Evolutionary conservation across 2,113 vertebrate species (phyloP), one percentile per base, ranked within the genome.

Genomic region (Microcebus ravelobensis): DNA sequence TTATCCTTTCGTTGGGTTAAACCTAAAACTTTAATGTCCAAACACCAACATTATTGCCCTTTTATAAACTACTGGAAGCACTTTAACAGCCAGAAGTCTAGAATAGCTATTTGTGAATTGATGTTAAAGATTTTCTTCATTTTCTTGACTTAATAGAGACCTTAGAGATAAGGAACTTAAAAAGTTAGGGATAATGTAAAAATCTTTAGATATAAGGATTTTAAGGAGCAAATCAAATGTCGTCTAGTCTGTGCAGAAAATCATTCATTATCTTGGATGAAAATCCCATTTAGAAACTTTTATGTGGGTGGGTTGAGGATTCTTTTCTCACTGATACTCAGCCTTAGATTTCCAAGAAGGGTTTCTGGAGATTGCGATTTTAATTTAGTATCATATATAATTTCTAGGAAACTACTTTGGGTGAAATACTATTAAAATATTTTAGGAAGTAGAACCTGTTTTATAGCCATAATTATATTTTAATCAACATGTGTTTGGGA

Each of bases 61-160:
- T 76, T 70, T 42, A 29, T 25, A 76, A 89, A 86, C 31, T 90
- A 34, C 6, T 39, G 67, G 10, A 86, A 39, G 36, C 6, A 52
- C 4, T 15, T 15, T 45, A 68, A 67, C 5, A 59, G 29, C 34
- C 34, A 79, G 50, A 67, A 45, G 68, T 29, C 86, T 77, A 17
- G 3, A 57, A 0, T 83, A 68, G 18, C 12, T 89, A 29, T 10
- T 86, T 95, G 57, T 65, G 83, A 91, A 74, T 93, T 86, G 34
- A 6, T 95, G 18, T 71, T 91, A 45, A 71, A n/a, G 3, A n/a
- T 80, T 21, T 63, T 77, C 21, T 55, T 87, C 21, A 65, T 94
- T 79, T 96, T 80, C 29, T 91, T 82, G n/a, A 81, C 10, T 91
- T 93, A 74, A 65, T 71, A 87, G 87, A 85, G 71, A 91, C 3